Evolutionary conservation across 2,888 invertebrate species (phyloP).

Genomic region (Exephanes ischioxanthus): DNA sequence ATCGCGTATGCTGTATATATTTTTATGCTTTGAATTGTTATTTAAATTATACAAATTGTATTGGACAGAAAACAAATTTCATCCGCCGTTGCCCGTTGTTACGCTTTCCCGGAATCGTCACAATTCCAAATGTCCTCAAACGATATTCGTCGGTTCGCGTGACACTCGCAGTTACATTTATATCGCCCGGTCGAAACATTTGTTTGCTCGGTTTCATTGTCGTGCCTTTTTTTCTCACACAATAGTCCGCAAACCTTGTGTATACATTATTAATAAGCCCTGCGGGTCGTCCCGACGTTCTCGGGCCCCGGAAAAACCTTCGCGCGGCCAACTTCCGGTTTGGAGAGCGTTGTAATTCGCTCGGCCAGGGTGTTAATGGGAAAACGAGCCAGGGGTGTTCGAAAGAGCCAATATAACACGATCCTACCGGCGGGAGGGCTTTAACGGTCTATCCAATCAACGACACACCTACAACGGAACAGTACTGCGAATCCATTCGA

Average conservation of each 20-base stretch:
- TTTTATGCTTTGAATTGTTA: background rate
- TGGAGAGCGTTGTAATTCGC: slow-evolving; percentile 36
- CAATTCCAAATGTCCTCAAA: background rate
- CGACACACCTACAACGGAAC: slow-evolving; percentile 22
- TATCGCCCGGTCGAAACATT: background rate
- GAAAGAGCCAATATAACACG: slow-evolving; percentile 43
- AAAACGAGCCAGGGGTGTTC: slow-evolving; percentile 22
- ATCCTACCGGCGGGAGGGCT: slow-evolving; percentile 41
- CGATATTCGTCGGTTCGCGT: background rate
- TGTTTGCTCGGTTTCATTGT: slow-evolving; percentile 9
- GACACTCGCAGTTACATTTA: background rate
- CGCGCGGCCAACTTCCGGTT: slow-evolving; percentile 25
- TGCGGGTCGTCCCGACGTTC: background rate
- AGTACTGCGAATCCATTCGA: background rate
- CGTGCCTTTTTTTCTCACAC: background rate
- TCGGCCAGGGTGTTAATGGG: slow-evolving; percentile 44
- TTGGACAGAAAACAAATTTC: background rate
- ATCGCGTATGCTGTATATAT: background rate
- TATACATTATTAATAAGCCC: background rate
- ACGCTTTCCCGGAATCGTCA: background rate
- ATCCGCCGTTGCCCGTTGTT: background rate
- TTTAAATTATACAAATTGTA: background rate
- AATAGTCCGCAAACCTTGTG: background rate
- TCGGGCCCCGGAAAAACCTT: slow-evolving; percentile 10
- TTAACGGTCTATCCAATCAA: slow-evolving; percentile 49